These are phyloP conservation scores for Hofmannophila pseudospretella DNA, from an alignment of 2,888 invertebrate species.

Conservation along the genomic window DNA sequence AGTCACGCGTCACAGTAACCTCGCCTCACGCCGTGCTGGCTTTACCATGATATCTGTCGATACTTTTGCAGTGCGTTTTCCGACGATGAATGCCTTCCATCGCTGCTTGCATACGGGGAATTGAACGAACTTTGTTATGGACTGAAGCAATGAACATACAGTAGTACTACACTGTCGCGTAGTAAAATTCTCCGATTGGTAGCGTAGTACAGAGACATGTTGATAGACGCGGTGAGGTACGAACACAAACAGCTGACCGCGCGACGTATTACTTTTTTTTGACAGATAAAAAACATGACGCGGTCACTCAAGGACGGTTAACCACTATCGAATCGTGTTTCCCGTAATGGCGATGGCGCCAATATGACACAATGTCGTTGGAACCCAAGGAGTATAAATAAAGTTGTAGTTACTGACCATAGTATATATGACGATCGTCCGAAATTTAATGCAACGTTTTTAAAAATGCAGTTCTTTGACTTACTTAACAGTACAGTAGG, in stretches of 20 bases:
- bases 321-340: slow-evolving; percentile 58
- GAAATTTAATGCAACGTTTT: no score
- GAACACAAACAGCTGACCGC: slow-evolving; percentile 74
- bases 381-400: no score
- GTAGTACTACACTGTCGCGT: slow-evolving; percentile 12
- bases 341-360: slow-evolving; percentile 65
- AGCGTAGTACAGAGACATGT: slow-evolving; percentile 43
- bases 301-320: slow-evolving; percentile 72
- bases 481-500: no score
- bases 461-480: no score
- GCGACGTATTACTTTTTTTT: slow-evolving; percentile 56
- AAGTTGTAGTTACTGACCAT: no score
- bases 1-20: slow-evolving; percentile 78
- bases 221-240: slow-evolving; percentile 66
- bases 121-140: background rate
- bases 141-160: slow-evolving; percentile 33
- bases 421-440: no score
- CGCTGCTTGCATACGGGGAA: slow-evolving; percentile 25
- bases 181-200: slow-evolving; percentile 17
- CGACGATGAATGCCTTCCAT: slow-evolving; percentile 33
- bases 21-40: slow-evolving; percentile 70
- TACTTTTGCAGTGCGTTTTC: slow-evolving; percentile 29
- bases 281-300: slow-evolving; percentile 69
- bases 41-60: slow-evolving; percentile 48
- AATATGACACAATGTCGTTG: no score